These are phyloP conservation scores for Notodonta ziczac DNA, from an alignment of 2,888 invertebrate species.

Conservation along the genomic window DNA sequence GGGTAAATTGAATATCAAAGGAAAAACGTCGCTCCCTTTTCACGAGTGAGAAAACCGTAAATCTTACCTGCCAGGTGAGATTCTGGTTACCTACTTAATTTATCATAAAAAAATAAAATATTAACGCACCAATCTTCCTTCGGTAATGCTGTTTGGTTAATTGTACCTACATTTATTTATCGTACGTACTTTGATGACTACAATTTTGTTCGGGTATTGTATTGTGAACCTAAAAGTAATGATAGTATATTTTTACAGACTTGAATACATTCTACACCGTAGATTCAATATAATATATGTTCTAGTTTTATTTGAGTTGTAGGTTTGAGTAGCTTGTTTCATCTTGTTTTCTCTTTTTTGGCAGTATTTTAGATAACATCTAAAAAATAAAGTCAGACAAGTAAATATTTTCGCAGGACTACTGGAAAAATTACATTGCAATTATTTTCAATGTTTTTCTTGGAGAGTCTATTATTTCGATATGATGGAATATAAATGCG, in stretches of 20 bases:
- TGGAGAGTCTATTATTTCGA: neutral
- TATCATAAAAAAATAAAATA: neutral
- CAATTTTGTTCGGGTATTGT: neutral
- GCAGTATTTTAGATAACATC: too few species aligned
- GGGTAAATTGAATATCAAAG: neutral
- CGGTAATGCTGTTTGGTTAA: neutral
- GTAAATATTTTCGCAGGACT: too few species aligned
- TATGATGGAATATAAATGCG: neutral
- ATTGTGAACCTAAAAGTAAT: too few species aligned
- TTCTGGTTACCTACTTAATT: neutral
- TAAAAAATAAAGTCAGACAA: too few species aligned
- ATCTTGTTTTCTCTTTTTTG: too few species aligned
- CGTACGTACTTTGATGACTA: neutral
- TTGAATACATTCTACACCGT: too few species aligned
- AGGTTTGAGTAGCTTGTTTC: too few species aligned
- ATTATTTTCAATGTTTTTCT: neutral
- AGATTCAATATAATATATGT: too few species aligned
- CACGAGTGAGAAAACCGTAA: neutral
- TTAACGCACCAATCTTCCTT: neutral
- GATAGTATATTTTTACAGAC: too few species aligned
- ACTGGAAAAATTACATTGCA: neutral
- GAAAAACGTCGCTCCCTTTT: conserved; percentile 16
- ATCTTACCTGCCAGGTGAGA: conserved; percentile 1
- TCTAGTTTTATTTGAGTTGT: too few species aligned
- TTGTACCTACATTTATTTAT: neutral